Percentiles rank a stretch among this genome's conserved stretches.
phyloP scores from a whole-genome alignment of 2,113 vertebrate species.

The Montifringilla adamsi region DNA sequence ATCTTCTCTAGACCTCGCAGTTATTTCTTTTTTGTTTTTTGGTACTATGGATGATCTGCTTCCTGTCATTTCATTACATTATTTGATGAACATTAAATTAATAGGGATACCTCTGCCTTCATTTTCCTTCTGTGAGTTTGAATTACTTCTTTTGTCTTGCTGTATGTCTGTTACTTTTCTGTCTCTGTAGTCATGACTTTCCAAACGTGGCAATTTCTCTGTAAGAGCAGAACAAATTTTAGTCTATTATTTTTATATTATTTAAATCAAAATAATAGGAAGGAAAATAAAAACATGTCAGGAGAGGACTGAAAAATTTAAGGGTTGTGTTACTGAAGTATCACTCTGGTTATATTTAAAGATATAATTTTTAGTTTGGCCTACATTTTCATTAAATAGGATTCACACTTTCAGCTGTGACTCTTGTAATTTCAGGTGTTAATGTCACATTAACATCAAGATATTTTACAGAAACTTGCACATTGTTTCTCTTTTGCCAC shows the following conservation, averaged over 20 bases:
- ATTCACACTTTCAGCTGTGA: neutral
- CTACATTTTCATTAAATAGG: neutral
- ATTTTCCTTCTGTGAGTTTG: neutral
- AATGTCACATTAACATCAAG: neutral
- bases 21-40: neutral
- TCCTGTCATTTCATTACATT: neutral
- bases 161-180: neutral
- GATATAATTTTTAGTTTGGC: neutral
- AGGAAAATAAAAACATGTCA: neutral
- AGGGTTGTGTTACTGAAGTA: neutral
- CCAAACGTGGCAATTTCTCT: neutral
- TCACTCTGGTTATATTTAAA: neutral
- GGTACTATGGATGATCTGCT: neutral
- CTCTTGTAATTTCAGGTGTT: neutral
- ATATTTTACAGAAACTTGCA: neutral
- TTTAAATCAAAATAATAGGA: neutral
- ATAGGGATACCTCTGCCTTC: neutral
- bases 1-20: neutral
- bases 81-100: neutral
- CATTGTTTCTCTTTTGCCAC: neutral
- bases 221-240: neutral
- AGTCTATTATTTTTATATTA: neutral
- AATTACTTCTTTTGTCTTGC: neutral
- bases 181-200: accelerated
- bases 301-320: neutral